These are phyloP conservation scores for Apodemus sylvaticus DNA, from an alignment of 2,113 vertebrate species.

Conservation along the genomic window DNA sequence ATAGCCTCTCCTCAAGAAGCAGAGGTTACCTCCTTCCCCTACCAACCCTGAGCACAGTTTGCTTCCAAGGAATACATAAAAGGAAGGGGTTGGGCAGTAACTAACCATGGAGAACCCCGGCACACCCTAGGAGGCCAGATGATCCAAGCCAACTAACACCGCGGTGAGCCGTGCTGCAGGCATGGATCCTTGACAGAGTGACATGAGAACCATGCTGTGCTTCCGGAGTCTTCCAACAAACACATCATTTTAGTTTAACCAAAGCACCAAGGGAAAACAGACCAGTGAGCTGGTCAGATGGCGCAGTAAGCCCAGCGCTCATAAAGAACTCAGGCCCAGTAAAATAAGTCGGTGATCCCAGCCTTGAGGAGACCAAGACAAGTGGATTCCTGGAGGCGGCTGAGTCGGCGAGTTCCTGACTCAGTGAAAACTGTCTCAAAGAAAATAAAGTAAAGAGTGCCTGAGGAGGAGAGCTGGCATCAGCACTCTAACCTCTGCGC, in stretches of 20 bases:
- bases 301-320: background rate
- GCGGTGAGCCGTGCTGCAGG: background rate
- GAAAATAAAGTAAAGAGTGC: background rate
- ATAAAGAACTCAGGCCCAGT: background rate
- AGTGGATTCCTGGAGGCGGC: background rate
- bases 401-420: background rate
- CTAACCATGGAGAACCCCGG: background rate
- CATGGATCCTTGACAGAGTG: accelerated
- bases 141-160: background rate
- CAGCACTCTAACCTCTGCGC: background rate
- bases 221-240: background rate
- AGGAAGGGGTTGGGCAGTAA: background rate
- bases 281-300: background rate
- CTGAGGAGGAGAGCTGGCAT: background rate
- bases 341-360: background rate
- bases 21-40: background rate
- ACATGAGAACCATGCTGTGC: background rate
- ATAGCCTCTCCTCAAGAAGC: background rate
- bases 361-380: background rate
- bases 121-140: background rate
- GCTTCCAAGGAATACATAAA: background rate
- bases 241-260: background rate
- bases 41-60: background rate
- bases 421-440: background rate
- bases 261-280: background rate